Conservation (phyloP, 2,113 vertebrate species). For the Laterallus jamaicensis region DNA sequence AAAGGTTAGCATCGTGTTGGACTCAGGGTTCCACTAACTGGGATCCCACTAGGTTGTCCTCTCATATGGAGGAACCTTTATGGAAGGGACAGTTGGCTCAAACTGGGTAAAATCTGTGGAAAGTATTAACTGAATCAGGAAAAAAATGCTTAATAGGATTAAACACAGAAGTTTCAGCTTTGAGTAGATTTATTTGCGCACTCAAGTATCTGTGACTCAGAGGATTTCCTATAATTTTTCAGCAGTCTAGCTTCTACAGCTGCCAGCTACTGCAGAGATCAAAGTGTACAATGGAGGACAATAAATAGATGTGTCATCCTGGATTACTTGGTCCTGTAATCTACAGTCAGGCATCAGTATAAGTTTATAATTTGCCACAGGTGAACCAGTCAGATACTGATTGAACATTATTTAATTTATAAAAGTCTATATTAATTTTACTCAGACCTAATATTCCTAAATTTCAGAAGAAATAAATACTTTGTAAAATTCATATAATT, state of each 20-base stretch:
- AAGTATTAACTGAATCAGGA: not conserved
- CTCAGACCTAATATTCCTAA: not conserved
- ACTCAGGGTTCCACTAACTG: not conserved
- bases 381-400: not conserved
- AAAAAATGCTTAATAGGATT: not conserved
- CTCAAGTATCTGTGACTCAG: not conserved
- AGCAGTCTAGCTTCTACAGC: not conserved
- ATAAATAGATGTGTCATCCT: not conserved
- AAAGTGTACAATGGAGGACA: not conserved
- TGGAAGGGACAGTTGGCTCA: not conserved
- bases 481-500: not conserved
- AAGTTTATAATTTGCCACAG: not conserved
- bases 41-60: not conserved
- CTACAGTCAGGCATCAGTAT: not conserved
- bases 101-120: not conserved
- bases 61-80: not conserved
- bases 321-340: not conserved
- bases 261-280: constrained; percentile 24
- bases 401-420: not conserved
- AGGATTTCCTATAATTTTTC: not conserved
- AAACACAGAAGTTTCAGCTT: not conserved
- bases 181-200: not conserved
- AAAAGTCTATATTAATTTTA: not conserved
- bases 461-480: not conserved
- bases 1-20: rapidly evolving